Conservation (phyloP, 2,888 invertebrate species). For the Lasius fuliginosus region DNA sequence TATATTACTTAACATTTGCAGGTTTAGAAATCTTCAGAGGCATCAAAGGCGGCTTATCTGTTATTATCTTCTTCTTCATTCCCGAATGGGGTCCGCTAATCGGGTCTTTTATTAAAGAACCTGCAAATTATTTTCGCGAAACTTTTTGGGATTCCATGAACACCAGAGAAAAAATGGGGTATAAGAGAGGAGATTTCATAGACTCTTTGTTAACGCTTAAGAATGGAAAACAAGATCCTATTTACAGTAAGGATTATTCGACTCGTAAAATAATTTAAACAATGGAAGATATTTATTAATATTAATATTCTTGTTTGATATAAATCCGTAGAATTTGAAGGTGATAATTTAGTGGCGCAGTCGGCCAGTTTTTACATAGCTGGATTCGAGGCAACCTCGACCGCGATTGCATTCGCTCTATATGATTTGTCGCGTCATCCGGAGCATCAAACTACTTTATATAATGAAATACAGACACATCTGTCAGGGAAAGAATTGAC, state of each 20-base stretch:
- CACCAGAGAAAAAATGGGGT: slow-evolving; percentile 72
- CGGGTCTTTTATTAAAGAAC: slow-evolving; percentile 69
- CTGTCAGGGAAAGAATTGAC: slow-evolving; percentile 63
- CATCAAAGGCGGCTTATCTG: slow-evolving; percentile 69
- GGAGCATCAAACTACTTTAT: slow-evolving; percentile 45
- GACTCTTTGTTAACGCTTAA: slow-evolving; percentile 77
- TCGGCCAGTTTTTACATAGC: slow-evolving; percentile 78
- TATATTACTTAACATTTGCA: slow-evolving; percentile 39
- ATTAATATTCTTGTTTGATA: background rate
- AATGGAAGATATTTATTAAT: background rate
- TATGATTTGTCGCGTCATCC: slow-evolving; percentile 76
- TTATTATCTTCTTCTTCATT: slow-evolving; percentile 76
- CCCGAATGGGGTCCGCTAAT: slow-evolving; percentile 75
- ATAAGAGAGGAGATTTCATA: slow-evolving; percentile 77
- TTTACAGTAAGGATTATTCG: slow-evolving; percentile 71
- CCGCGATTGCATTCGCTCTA: slow-evolving; percentile 76
- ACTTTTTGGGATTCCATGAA: slow-evolving; percentile 79
- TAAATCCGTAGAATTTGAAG: slow-evolving; percentile 75
- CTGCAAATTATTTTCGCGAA: slow-evolving; percentile 75
- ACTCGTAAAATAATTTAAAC: background rate
- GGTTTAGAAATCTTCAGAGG: slow-evolving; percentile 75
- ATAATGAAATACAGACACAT: slow-evolving; percentile 52
- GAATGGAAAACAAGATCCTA: slow-evolving; percentile 75
- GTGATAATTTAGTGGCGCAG: slow-evolving; percentile 79
- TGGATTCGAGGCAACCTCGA: slow-evolving; percentile 79